Conservation (phyloP, 37 sponge, comb jelly and placozoan genomes). For the Aphrocallistes beatrix region DNA sequence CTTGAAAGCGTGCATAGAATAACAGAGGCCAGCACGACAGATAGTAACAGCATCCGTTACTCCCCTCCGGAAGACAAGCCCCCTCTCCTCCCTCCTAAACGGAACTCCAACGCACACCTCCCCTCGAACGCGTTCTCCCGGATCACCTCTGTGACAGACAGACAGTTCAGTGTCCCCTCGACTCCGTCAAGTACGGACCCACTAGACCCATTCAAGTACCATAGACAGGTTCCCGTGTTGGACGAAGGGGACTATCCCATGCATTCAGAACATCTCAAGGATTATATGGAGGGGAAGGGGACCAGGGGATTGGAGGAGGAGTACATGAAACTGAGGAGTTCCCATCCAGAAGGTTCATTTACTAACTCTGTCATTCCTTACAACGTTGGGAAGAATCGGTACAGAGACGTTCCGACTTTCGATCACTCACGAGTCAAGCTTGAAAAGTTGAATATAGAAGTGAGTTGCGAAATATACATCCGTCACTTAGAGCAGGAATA, state of each 20-base stretch:
- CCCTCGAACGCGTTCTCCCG: not conserved
- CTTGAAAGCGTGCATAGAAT: no score
- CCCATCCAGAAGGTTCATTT: not conserved
- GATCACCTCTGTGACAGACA: not conserved
- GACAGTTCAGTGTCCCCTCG: not conserved
- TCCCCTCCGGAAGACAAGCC: not conserved
- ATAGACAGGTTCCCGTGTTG: not conserved
- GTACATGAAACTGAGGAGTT: not conserved
- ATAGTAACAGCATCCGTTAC: no score
- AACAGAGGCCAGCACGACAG: no score
- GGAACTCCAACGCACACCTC: not conserved
- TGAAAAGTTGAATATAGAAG: not conserved
- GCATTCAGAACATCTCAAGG: not conserved
- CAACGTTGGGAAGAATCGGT: conserved; percentile 73
- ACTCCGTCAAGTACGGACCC: not conserved
- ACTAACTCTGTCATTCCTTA: conserved; percentile 31
- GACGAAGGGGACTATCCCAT: not conserved
- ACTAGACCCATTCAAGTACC: not conserved
- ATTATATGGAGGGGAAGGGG: not conserved
- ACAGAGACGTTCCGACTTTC: conserved; percentile 59
- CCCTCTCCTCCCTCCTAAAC: not conserved
- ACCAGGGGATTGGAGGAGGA: not conserved
- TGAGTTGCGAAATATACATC: no score
- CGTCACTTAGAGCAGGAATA: no score
- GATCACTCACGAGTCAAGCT: conserved; percentile 61